phyloP scores from a whole-genome alignment of 2,888 invertebrate genomes.

The Eremobia ochroleuca region DNA sequence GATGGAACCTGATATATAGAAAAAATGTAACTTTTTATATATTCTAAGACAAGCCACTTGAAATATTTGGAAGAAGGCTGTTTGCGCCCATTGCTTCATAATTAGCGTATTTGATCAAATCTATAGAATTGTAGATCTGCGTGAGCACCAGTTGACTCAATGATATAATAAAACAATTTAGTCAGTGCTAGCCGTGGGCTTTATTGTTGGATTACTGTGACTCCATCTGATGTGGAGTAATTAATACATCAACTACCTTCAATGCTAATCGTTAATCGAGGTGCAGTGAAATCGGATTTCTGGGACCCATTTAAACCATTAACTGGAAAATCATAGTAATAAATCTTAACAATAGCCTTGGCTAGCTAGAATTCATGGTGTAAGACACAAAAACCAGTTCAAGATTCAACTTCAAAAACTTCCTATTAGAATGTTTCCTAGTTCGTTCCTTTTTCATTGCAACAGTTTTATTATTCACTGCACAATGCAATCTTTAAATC shows the following conservation, averaged over 20 bases:
- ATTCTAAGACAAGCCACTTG: background rate
- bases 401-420: slow-evolving; percentile 20
- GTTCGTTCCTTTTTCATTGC: slow-evolving; percentile 50
- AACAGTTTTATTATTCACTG: slow-evolving; percentile 64
- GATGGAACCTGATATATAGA: slow-evolving; percentile 14
- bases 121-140: slow-evolving; percentile 1
- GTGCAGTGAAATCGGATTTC: slow-evolving; percentile 38
- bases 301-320: slow-evolving; percentile 22
- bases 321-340: slow-evolving; percentile 27
- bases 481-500: slow-evolving; percentile 63
- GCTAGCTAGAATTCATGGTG: slow-evolving; percentile 27
- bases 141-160: background rate
- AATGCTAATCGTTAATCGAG: slow-evolving; percentile 30
- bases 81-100: background rate
- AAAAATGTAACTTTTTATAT: background rate
- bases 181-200: slow-evolving; percentile 24
- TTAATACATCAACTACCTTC: slow-evolving; percentile 50
- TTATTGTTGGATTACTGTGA: slow-evolving; percentile 38
- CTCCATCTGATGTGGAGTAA: slow-evolving; percentile 30
- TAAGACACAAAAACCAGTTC: slow-evolving; percentile 24
- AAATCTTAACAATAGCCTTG: slow-evolving; percentile 18
- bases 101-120: slow-evolving; percentile 5
- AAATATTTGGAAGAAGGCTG: background rate
- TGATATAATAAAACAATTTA: slow-evolving; percentile 25
- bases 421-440: slow-evolving; percentile 41